These are phyloP conservation scores for Eurystomus gularis DNA, from an alignment of 2,113 vertebrate genomes.

Conservation along the genomic window DNA sequence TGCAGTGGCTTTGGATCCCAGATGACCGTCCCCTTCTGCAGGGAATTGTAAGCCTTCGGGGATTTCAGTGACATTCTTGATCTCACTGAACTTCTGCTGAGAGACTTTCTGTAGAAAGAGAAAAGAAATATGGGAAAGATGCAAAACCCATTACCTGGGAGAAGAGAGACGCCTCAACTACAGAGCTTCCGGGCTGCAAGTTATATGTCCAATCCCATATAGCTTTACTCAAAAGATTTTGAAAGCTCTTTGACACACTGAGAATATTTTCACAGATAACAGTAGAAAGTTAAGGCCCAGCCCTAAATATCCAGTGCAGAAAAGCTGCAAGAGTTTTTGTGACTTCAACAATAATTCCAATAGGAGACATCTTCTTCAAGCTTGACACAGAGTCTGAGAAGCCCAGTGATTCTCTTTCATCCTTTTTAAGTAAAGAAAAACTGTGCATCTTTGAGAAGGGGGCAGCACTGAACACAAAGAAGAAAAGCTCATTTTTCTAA, in stretches of 20 bases:
- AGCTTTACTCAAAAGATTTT: fast-evolving
- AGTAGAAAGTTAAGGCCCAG: not conserved
- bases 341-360: not conserved
- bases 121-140: not conserved
- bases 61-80: conserved; percentile 76
- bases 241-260: not conserved
- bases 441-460: not conserved
- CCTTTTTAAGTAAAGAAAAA: not conserved
- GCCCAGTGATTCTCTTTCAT: not conserved
- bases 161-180: not conserved
- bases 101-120: conserved; percentile 67
- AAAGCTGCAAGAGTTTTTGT: not conserved
- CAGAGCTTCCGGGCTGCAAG: not conserved
- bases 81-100: conserved; percentile 79
- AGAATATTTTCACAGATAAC: not conserved
- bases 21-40: conserved; percentile 71
- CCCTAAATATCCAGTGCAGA: not conserved
- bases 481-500: not conserved
- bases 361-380: not conserved
- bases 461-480: not conserved
- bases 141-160: not conserved
- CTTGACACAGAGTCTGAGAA: not conserved
- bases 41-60: conserved; percentile 76
- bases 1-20: conserved; percentile 85
- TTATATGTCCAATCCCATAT: fast-evolving